Evolutionary conservation across 2,113 vertebrate genomes (phyloP).

Genomic region (Hemiprocne comata): DNA sequence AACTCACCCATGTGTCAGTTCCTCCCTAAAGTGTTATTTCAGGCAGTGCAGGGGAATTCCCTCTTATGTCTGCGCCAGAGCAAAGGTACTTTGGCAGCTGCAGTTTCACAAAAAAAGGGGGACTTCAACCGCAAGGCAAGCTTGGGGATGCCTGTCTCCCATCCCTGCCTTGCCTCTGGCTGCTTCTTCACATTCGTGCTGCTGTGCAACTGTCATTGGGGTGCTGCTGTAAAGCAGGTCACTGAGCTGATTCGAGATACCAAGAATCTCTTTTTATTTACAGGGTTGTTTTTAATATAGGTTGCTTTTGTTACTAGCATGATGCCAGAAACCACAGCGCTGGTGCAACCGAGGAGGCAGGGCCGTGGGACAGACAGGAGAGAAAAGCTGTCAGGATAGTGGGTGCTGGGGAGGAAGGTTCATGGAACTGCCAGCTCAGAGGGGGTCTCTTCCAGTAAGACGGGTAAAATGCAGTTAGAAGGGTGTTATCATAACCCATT

Average conservation of each 20-base stretch:
- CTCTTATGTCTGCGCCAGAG: background rate
- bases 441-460: background rate
- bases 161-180: background rate
- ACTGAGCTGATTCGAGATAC: background rate
- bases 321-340: accelerated
- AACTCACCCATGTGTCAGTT: background rate
- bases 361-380: background rate
- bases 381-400: background rate
- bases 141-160: background rate
- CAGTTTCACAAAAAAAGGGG: background rate
- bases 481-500: background rate
- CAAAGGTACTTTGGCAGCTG: background rate
- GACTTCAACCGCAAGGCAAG: background rate
- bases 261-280: background rate
- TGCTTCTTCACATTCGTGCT: background rate
- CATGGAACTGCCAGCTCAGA: background rate
- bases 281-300: background rate
- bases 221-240: background rate
- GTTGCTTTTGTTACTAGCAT: background rate
- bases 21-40: constrained; percentile 12
- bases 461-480: background rate
- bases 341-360: background rate
- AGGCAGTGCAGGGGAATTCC: constrained; percentile 1
- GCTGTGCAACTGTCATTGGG: background rate
- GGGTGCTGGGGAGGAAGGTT: background rate